Evolutionary conservation across 2,797 vertebrate species (phyloP).

Genomic region (Austrolebias charrua): DNA sequence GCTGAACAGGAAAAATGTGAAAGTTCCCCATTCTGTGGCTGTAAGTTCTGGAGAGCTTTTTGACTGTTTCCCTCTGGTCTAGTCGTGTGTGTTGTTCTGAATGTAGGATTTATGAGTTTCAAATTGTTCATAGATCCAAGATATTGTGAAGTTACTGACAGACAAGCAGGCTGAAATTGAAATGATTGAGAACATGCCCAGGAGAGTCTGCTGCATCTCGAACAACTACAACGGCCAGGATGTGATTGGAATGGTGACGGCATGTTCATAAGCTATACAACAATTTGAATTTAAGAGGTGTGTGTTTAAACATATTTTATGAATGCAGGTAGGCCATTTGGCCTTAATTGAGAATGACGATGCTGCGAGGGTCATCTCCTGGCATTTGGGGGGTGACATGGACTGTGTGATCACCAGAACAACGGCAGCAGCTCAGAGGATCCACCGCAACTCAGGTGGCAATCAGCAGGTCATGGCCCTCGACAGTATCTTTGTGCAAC

Average conservation of each 20-base stretch:
- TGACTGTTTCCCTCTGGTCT: not conserved
- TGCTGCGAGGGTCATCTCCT: constrained; percentile 89
- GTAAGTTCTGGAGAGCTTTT: constrained; percentile 62
- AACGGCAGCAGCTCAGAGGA: constrained; percentile 79
- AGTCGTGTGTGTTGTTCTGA: not conserved
- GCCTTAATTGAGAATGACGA: constrained; percentile 84
- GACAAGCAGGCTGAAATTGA: constrained; percentile 71
- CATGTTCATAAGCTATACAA: not conserved
- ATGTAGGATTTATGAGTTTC: not conserved
- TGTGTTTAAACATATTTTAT: constrained; percentile 7
- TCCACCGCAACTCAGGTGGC: constrained; percentile 82
- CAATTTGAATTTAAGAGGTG: not conserved
- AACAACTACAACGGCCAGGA: constrained; percentile 79
- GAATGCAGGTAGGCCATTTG: constrained; percentile 86
- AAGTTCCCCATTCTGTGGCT: constrained; percentile 50
- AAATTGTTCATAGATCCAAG: constrained; percentile 70
- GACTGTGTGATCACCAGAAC: constrained; percentile 90
- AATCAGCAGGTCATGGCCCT: constrained; percentile 89
- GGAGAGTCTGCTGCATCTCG: constrained; percentile 78
- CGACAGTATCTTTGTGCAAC: constrained; percentile 81
- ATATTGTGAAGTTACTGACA: constrained; percentile 71
- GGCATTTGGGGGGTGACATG: constrained; percentile 90
- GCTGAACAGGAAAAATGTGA: constrained; percentile 71
- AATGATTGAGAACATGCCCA: constrained; percentile 65
- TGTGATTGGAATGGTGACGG: constrained; percentile 88